These are phyloP conservation scores for Rhipidura dahli DNA, from an alignment of 2,113 vertebrate genomes.

Conservation along the genomic window DNA sequence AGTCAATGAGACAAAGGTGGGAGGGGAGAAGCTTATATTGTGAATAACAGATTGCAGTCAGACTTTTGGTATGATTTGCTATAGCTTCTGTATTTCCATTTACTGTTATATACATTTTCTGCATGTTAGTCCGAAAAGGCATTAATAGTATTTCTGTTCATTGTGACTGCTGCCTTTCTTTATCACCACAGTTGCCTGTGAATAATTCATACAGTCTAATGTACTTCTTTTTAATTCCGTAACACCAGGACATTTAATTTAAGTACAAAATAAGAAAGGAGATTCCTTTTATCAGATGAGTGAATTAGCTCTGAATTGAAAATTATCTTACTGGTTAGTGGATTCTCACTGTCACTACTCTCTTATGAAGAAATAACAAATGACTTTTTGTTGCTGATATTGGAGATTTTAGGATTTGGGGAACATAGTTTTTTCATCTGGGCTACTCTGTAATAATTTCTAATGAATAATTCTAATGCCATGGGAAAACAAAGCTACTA, in stretches of 20 bases:
- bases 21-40: background rate
- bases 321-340: slow-evolving; percentile 48
- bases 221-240: slow-evolving; percentile 50
- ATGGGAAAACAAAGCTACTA: slow-evolving; percentile 21
- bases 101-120: background rate
- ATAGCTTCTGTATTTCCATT: background rate
- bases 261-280: slow-evolving; percentile 46
- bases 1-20: background rate
- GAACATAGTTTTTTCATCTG: background rate
- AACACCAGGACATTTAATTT: slow-evolving; percentile 58
- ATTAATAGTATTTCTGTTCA: slow-evolving; percentile 39
- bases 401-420: background rate
- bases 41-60: background rate
- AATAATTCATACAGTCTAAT: slow-evolving; percentile 67
- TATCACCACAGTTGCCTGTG: slow-evolving; percentile 15
- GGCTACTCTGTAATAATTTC: slow-evolving; percentile 9
- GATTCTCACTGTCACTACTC: background rate
- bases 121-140: slow-evolving; percentile 43
- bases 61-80: background rate
- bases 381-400: background rate
- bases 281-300: slow-evolving; percentile 49
- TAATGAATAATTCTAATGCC: slow-evolving; percentile 36
- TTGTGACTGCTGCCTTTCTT: slow-evolving; percentile 39
- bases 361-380: background rate
- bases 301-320: slow-evolving; percentile 56